Evolutionary conservation across 2,797 vertebrate genomes (phyloP), one percentile per base, ranked within the genome.

Genomic region (Carapus acus): DNA sequence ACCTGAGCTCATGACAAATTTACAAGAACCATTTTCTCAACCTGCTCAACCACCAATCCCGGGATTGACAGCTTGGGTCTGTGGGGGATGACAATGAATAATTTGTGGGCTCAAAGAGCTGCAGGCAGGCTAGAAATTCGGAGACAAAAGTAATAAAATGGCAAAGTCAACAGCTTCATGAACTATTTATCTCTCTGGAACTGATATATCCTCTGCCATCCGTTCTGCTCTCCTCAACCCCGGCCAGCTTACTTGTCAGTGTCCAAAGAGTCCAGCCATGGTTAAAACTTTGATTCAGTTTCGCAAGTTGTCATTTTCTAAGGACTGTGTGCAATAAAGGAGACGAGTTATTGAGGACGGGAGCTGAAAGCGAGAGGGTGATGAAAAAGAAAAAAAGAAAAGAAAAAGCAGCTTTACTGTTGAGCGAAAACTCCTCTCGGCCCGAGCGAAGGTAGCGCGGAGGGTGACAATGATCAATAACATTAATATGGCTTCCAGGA

Each of bases 281-380:
- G 87, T 83, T 86, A 78, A 86, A 84, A 83, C 79, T 85, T 82
- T 82, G 80, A 87, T 86, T 83, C 74, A 73, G 80, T 82, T 79
- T 80, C 76, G 74, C 61, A 75, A 83, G 73, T 74, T 85, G 85
- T 87, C 84, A 80, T 77, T 83, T 85, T 80, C 76, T 78, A 78
- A 86, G 68, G 78, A 76, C 74, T 71, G 72, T 77, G 77, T 76
- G 81, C 81, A 87, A 89, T 88, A 89, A 87, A 81, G 74, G 49
- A 84, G 81, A 76, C 74, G 49, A 72, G 74, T 83, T 81, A 86
- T 84, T 84, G 82, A 64, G 67, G 45, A 63, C 70, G 67, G 64
- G 71, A 73, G 72, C 54, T 62, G 54, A 66, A 43, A 69, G 62
- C 22, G 42, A 47, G 62, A 67, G 65, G n/a, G n/a, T 68, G 74